These are phyloP conservation scores for Marmota monax DNA, from an alignment of 2,113 vertebrate genomes.

Conservation along the genomic window DNA sequence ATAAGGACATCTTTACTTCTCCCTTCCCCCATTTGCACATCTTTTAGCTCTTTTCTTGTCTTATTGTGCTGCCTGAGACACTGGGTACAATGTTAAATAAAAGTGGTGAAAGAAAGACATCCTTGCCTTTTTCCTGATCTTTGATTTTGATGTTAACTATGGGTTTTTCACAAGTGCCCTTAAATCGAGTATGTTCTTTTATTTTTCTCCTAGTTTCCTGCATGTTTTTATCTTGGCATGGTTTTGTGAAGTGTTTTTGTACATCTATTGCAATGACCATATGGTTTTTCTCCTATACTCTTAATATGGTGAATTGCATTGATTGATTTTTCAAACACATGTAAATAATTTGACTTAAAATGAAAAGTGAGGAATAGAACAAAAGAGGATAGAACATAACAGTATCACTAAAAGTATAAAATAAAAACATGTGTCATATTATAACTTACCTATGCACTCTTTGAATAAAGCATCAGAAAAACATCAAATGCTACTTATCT, in stretches of 20 bases:
- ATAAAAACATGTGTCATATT: slow-evolving; percentile 22
- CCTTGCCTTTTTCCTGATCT: neutral
- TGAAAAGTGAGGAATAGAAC: slow-evolving; percentile 35
- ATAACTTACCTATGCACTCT: slow-evolving; percentile 27
- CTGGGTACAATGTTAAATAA: neutral
- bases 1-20: neutral
- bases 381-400: neutral
- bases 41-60: slow-evolving; percentile 46
- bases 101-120: neutral
- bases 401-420: slow-evolving; percentile 58
- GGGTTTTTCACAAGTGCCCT: neutral
- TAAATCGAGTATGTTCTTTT: slow-evolving; percentile 13
- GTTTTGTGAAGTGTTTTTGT: slow-evolving; percentile 48
- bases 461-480: slow-evolving; percentile 28
- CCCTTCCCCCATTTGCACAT: neutral
- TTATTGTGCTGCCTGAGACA: neutral
- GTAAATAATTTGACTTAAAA: slow-evolving; percentile 67
- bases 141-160: neutral
- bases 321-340: slow-evolving; percentile 59
- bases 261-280: slow-evolving; percentile 5
- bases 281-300: slow-evolving; percentile 32
- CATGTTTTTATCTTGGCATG: slow-evolving; percentile 21
- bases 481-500: slow-evolving; percentile 54
- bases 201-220: slow-evolving; percentile 1
- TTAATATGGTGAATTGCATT: slow-evolving; percentile 14